Base-by-base conservation (phyloP, 2,888 invertebrate genomes). In the Mesoligia furuncula region DNA sequence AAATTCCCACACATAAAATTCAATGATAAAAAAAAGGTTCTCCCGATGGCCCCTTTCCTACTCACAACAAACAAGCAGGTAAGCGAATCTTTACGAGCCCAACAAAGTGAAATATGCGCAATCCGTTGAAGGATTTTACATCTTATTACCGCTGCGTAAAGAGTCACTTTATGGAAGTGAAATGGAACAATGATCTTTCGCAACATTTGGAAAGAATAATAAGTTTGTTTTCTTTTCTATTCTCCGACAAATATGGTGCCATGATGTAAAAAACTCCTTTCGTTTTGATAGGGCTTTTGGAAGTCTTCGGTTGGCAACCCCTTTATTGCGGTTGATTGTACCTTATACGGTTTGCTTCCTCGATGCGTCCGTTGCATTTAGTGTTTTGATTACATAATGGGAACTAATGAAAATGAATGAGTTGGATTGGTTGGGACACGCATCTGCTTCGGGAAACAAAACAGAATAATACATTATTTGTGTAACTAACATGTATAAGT, bases 1-100 rank as follows among this genome's bases (percentile, higher is more conserved):
- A 95, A 95, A 96, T 96, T 96, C 96, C 96, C 96, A 96, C 96
- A 96, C 93, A 95, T 95, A 94, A 95, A 95, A 95, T 95, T 94
- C 92, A 93, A 94, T 94, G 93, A 91, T 92, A 81, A 79, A 95
- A 81, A 48, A 95, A 96, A 94, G 94, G 94, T 94, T 92, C 90
- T 89, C 91, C 92, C 93, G 92, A 92, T 92, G 93, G 95, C 94
- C 95, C 94, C 93, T 95, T 95, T 94, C 92, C 93, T 92, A 92
- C 94, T 93, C 92, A 95, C 94, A 95, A 96, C 96, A 96, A 96
- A 95, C 95, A 95, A 94, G 95, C 96, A 96, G 96, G 96, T 96
- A 96, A 95, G 94, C 94, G 95, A 95, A 96, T 95, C 95, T 95
- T 95, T 95, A 95, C 92, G 94, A 95, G 91, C 93, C 93, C 92